These are phyloP conservation scores for Encarsia formosa DNA, from an alignment of 2,888 invertebrate species.

Conservation along the genomic window DNA sequence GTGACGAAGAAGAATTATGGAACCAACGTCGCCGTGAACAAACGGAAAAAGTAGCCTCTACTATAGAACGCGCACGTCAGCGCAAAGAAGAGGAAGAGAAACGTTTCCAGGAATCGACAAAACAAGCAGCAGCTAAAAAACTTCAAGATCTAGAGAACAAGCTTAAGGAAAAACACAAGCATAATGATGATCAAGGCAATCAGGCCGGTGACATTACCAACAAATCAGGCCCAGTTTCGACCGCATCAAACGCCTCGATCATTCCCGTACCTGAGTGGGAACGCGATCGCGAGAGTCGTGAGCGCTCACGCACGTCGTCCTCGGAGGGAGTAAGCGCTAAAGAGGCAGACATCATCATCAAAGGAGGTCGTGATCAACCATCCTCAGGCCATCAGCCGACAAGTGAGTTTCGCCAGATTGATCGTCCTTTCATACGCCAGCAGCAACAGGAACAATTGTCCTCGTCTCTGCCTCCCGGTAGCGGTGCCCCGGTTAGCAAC, in stretches of 20 bases:
- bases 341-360: conserved; percentile 38
- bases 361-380: no score
- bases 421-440: conserved; percentile 30
- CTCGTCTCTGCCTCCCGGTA: conserved; percentile 7
- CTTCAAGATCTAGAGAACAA: conserved; percentile 67
- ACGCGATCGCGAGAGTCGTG: conserved; percentile 50
- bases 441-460: conserved; percentile 28
- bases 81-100: conserved; percentile 87
- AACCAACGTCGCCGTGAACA: conserved; percentile 67
- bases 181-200: conserved; percentile 35
- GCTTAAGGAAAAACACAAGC: conserved; percentile 58
- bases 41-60: conserved; percentile 69
- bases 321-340: conserved; percentile 33
- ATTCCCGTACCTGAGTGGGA: conserved; percentile 55
- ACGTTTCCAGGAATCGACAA: conserved; percentile 64
- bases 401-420: conserved; percentile 36
- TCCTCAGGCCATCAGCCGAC: conserved; percentile 30
- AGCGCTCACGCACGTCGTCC: conserved; percentile 49
- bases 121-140: conserved; percentile 62
- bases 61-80: conserved; percentile 78
- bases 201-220: not conserved
- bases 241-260: conserved; percentile 1
- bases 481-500: conserved; percentile 29
- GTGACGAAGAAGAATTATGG: conserved; percentile 66
- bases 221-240: not conserved